phyloP scores from a whole-genome alignment of 2,797 vertebrate species.

The Neosalanx taihuensis region DNA sequence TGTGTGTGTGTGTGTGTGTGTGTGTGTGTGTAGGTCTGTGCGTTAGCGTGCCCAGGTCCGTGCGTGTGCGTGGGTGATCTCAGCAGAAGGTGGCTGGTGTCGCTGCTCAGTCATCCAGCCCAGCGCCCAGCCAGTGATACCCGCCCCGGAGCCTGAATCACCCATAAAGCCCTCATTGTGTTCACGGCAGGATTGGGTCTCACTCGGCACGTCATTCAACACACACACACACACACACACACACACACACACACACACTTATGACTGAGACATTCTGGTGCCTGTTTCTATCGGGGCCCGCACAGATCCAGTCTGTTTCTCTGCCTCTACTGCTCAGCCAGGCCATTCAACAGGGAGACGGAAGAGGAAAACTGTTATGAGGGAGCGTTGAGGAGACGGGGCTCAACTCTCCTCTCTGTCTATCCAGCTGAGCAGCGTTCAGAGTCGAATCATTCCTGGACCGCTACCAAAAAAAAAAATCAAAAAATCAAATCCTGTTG shows the following conservation, averaged over 20 bases:
- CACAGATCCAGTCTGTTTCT: conserved; percentile 68
- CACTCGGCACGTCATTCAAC: conserved; percentile 70
- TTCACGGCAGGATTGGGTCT: conserved; percentile 71
- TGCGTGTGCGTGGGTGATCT: background rate
- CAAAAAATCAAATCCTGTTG: background rate
- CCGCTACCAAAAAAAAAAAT: background rate
- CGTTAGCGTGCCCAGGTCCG: background rate
- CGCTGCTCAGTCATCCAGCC: conserved; percentile 42
- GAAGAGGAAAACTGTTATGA: background rate
- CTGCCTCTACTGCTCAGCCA: background rate
- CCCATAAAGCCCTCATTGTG: conserved; percentile 76
- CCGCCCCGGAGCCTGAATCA: conserved; percentile 60
- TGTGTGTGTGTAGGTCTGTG: background rate
- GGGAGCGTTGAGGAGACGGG: conserved; percentile 12
- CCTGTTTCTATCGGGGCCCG: conserved; percentile 60
- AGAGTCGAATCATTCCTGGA: conserved; percentile 17
- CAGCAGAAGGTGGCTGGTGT: conserved; percentile 53
- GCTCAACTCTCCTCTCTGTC: conserved; percentile 15
- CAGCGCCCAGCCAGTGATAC: conserved; percentile 63
- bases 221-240: conserved; percentile 72
- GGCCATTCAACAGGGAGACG: conserved; percentile 2
- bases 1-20: conserved; percentile 21
- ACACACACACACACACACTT: conserved; percentile 73
- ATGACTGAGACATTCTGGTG: conserved; percentile 74
- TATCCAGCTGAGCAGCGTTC: background rate